Base-by-base conservation (phyloP, 2,797 vertebrate species). In the Periparus ater region DNA sequence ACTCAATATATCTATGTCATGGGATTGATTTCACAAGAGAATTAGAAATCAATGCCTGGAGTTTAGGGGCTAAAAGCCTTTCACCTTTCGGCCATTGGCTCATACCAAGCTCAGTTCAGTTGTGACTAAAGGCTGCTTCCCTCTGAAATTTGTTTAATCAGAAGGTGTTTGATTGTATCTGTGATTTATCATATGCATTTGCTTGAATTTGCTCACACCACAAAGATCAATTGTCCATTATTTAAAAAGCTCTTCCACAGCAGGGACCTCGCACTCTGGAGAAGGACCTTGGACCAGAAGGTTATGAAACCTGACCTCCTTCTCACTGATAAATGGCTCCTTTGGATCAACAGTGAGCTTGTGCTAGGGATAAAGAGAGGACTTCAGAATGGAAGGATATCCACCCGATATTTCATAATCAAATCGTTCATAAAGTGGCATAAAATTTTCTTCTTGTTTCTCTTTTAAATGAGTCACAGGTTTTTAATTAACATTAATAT, bases 1-100 rank as follows among this genome's bases (percentile, higher is more conserved):
- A 82, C 90, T 91, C 95, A 93, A 97, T 97, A 95, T 92, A 96
- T 97, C 96, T 97, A 72, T 97, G 97, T 97, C 96, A 97, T 51
- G 60, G 65, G 68, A 88, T 75, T 78, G 93, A 97, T 96, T 94
- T 89, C 95, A 94, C 89, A 61, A 79, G 96, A 93, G 95, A 97
- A 95, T 95, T 92, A 94, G 89, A 95, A 96, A 97, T 97, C 96
- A 85, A 97, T 97, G 94, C 94, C 85, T 83, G 42, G 76, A 92
- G 93, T 96, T 89, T 60, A 68, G 71, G 58, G 91, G 96, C 93
- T 96, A 96, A 96, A 96, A 95, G 84, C 93, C 84, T 96, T 97
- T 96, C 96, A 96, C 96, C 96, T 95, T 94, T 75, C 86, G 86
- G 96, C 97, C 97, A 96, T 3, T 71, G 67, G 84, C 93, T 96